A percentile compares a stretch with the other conserved stretches of the same genome.
Evolutionary conservation across 2,113 vertebrate species (phyloP).

Genomic region (Alligator mississippiensis): DNA sequence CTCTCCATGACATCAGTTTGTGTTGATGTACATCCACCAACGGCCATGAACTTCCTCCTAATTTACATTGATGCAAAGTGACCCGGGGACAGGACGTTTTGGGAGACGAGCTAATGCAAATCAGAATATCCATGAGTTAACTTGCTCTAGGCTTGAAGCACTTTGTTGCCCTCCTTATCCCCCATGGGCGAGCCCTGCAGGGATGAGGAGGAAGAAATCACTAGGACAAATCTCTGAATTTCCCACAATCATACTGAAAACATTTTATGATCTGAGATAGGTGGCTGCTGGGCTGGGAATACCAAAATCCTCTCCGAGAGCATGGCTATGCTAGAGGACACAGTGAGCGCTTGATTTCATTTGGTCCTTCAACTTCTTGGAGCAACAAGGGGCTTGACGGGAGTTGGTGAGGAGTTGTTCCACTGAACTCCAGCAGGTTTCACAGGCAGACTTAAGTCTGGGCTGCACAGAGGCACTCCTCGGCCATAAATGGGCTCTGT

Average conservation of each 20-base stretch:
- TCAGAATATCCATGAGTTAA: background rate
- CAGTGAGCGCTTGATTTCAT: too few relatives aligned
- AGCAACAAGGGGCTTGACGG: background rate
- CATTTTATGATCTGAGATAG: background rate
- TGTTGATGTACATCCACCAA: background rate
- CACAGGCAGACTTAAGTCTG: background rate
- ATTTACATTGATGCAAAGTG: background rate
- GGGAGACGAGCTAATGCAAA: accelerated
- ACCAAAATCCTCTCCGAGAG: too few relatives aligned
- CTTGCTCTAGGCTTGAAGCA: background rate
- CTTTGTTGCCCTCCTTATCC: background rate
- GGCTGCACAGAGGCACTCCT: background rate
- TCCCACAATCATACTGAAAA: background rate
- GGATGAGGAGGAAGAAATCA: background rate
- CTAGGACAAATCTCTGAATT: background rate
- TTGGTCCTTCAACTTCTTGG: background rate
- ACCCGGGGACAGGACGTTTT: background rate
- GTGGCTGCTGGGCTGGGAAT: background rate
- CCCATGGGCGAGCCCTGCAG: background rate
- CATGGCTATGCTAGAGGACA: too few relatives aligned
- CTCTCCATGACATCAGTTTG: background rate
- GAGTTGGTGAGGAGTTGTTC: background rate
- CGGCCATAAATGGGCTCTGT: background rate
- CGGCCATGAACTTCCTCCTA: background rate
- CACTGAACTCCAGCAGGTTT: background rate